These are phyloP conservation scores for Tychaedon coryphoeus DNA, from an alignment of 2,113 vertebrate genomes.

Conservation along the genomic window DNA sequence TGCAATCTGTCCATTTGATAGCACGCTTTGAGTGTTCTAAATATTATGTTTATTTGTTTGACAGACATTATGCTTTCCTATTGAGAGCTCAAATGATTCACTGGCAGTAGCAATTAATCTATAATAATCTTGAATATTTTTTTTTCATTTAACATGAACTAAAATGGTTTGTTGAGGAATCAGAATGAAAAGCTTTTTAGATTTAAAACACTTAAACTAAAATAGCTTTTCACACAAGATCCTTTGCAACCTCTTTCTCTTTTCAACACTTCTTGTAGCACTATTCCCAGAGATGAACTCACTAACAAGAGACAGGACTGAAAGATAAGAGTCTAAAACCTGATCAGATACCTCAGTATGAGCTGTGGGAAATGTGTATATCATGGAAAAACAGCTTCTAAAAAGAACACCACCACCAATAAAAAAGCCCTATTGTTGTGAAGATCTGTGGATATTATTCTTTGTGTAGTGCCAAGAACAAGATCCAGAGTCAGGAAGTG, in stretches of 20 bases:
- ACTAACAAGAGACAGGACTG: background rate
- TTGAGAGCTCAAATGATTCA: background rate
- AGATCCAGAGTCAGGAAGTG: conserved; percentile 37
- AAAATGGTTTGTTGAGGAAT: background rate
- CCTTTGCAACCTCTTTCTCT: background rate
- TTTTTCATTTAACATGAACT: background rate
- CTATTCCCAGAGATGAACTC: background rate
- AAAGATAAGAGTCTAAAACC: conserved; percentile 34
- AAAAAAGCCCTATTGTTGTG: background rate
- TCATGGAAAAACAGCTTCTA: conserved; percentile 16
- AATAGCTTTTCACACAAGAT: background rate
- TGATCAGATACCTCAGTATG: conserved; percentile 35
- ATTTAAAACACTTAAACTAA: conserved; percentile 6
- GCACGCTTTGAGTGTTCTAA: background rate
- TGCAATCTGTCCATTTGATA: conserved; percentile 12
- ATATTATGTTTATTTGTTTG: conserved; percentile 28
- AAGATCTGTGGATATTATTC: conserved; percentile 38
- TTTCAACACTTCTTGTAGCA: background rate
- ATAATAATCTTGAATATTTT: background rate
- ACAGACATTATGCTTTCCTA: background rate
- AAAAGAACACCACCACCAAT: background rate
- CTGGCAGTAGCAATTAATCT: background rate
- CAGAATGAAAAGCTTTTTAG: conserved; percentile 16
- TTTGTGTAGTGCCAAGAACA: conserved; percentile 43
- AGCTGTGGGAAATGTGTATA: conserved; percentile 22